Percentiles rank a stretch among this genome's conserved stretches.
These are phyloP conservation scores for Nannospalax galili DNA, from an alignment of 2,113 vertebrate species.

Conservation along the genomic window DNA sequence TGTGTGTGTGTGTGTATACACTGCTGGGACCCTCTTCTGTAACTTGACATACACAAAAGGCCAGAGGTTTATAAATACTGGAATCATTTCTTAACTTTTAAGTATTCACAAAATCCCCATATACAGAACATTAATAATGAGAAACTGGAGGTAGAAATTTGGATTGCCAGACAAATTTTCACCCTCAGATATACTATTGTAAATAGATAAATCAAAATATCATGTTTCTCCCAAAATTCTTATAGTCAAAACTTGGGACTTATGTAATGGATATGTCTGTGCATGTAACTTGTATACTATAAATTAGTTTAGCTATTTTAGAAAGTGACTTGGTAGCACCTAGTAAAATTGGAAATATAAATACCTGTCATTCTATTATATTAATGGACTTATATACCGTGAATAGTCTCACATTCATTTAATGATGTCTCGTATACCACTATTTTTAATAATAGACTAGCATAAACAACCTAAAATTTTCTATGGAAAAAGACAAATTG, in stretches of 20 bases:
- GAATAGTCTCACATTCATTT: background rate
- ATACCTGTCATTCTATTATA: background rate
- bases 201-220: background rate
- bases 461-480: background rate
- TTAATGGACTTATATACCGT: background rate
- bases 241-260: background rate
- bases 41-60: background rate
- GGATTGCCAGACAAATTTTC: background rate
- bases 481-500: background rate
- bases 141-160: background rate
- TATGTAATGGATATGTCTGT: background rate
- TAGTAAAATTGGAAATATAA: conserved; percentile 15
- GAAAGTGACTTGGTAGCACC: background rate
- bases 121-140: background rate
- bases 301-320: conserved; percentile 3
- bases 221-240: background rate
- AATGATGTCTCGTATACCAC: background rate
- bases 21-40: background rate
- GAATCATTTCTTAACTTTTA: background rate
- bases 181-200: background rate
- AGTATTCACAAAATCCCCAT: background rate
- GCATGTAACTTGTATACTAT: background rate
- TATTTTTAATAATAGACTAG: background rate
- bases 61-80: background rate
- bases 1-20: too few species aligned